Evolutionary conservation across 2,797 vertebrate genomes (phyloP).

Genomic region (Pangasius macronema): DNA sequence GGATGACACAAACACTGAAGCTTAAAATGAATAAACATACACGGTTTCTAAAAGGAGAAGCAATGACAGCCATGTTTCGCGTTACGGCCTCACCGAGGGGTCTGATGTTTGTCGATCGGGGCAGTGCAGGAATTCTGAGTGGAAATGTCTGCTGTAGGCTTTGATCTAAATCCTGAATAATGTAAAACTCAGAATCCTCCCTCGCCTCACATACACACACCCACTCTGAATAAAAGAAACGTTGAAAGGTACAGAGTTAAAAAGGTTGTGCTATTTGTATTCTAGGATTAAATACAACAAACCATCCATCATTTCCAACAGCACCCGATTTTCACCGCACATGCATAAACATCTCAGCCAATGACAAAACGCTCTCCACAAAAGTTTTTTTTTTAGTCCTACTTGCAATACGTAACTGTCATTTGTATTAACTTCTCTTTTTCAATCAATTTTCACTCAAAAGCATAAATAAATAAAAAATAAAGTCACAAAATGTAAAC

Average conservation of each 20-base stretch:
- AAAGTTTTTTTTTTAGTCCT: background rate
- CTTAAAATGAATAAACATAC: conserved; percentile 20
- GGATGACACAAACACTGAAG: background rate
- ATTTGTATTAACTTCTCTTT: background rate
- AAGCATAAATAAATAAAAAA: background rate
- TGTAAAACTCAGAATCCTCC: background rate
- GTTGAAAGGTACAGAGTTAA: background rate
- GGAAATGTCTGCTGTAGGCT: background rate
- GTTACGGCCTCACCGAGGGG: background rate
- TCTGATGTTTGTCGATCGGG: background rate
- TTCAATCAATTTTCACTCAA: background rate
- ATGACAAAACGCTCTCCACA: too few relatives aligned
- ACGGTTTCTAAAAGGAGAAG: conserved; percentile 22
- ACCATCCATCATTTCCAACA: background rate
- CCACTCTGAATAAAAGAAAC: background rate
- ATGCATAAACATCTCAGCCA: background rate
- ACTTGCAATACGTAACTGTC: background rate
- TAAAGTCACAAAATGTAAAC: background rate
- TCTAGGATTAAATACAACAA: background rate
- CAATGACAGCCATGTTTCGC: background rate
- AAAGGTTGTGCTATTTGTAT: background rate
- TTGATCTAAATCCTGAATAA: background rate
- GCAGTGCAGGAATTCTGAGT: background rate
- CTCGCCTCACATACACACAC: too few relatives aligned
- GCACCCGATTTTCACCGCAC: background rate